Evolutionary conservation across 2,888 invertebrate genomes (phyloP).

Genomic region (Drosophila phalerata): DNA sequence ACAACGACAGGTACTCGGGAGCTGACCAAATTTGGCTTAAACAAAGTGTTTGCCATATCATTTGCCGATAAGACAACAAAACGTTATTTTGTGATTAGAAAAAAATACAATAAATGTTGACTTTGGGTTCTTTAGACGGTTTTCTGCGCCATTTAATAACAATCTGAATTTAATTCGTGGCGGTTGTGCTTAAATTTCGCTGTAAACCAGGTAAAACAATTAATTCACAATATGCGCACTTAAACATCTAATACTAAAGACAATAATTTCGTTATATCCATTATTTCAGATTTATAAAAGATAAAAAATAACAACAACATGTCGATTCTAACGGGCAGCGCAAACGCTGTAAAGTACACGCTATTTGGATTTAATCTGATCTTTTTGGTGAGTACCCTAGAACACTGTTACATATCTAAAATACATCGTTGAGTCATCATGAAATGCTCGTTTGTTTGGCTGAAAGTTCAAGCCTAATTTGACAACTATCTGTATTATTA

Average conservation of each 20-base stretch:
- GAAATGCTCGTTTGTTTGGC: neutral
- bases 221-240: neutral
- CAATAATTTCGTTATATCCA: neutral
- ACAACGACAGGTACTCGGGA: conserved; percentile 30
- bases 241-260: neutral
- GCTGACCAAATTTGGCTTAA: conserved; percentile 71
- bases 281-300: conserved; percentile 30
- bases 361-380: conserved; percentile 90
- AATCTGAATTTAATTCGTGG: conserved; percentile 36
- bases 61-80: conserved; percentile 64
- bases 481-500: conserved; percentile 8
- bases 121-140: conserved; percentile 14
- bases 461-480: conserved; percentile 16
- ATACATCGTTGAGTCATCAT: conserved; percentile 40
- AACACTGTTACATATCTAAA: neutral
- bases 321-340: conserved; percentile 86
- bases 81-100: conserved; percentile 56
- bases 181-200: conserved; percentile 45
- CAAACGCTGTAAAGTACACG: conserved; percentile 89
- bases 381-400: conserved; percentile 89
- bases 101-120: conserved; percentile 36
- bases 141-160: conserved; percentile 47
- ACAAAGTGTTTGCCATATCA: conserved; percentile 69
- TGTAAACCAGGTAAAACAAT: neutral
- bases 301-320: conserved; percentile 59